Evolutionary conservation across 2,888 invertebrate species (phyloP).

Genomic region (Physocephala rufipes): DNA sequence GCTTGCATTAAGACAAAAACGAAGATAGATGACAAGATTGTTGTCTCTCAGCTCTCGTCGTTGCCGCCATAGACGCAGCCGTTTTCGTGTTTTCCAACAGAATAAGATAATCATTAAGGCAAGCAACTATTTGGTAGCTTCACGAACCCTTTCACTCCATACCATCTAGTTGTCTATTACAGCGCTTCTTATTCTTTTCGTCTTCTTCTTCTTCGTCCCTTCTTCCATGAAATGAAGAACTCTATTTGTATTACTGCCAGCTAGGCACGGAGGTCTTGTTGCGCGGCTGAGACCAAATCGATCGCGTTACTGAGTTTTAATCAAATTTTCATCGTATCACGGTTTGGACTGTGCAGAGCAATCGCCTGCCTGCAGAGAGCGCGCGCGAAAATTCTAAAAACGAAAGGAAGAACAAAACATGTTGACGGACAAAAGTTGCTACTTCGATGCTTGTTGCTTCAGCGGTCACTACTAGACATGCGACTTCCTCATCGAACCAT

Average conservation of each 20-base stretch:
- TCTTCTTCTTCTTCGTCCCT: neutral
- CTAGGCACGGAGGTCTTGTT: neutral
- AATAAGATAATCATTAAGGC: conserved; percentile 22
- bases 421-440: conserved; percentile 12
- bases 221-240: too few relatives aligned
- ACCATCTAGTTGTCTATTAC: neutral
- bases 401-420: neutral
- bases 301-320: conserved; percentile 41
- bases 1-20: conserved; percentile 10
- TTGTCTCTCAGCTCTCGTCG: conserved; percentile 28
- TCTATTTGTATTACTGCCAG: neutral
- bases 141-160: neutral
- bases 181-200: neutral
- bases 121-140: neutral
- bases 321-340: conserved; percentile 49
- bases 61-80: conserved; percentile 6
- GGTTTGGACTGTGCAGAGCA: conserved; percentile 41
- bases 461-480: conserved; percentile 7
- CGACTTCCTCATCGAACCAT: neutral
- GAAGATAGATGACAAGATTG: conserved; percentile 14
- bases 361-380: conserved; percentile 11
- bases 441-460: conserved; percentile 31
- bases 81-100: conserved; percentile 28
- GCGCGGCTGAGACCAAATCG: conserved; percentile 4
- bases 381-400: conserved; percentile 28